Conservation (phyloP, 2,113 vertebrate species). For the Chionomys nivalis region DNA sequence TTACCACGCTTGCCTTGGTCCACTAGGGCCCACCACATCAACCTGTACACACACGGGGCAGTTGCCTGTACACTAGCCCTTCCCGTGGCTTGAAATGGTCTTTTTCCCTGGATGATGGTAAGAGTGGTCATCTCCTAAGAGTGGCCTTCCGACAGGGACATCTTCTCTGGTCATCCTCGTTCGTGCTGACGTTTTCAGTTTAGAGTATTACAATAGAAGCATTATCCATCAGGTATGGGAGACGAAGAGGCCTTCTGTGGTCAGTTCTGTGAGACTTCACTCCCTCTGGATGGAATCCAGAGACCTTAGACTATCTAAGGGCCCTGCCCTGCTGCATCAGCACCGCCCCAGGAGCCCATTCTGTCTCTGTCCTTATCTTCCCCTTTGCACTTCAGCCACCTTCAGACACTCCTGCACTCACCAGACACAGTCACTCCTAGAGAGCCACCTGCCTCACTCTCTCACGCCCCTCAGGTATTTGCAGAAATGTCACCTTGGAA, state of each 20-base stretch:
- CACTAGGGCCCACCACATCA: neutral
- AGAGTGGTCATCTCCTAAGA: neutral
- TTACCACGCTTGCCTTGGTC: neutral
- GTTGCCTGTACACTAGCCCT: neutral
- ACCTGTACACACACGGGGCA: neutral
- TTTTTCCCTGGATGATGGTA: neutral
- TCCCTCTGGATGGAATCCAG: neutral
- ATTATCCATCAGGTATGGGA: neutral
- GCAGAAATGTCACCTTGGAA: too few species aligned
- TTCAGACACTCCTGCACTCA: too few species aligned
- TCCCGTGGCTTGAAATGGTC: neutral
- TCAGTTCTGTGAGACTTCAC: neutral
- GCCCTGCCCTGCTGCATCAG: neutral
- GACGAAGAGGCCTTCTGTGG: neutral
- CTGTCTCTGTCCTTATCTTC: neutral
- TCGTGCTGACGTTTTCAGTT: neutral
- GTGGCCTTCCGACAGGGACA: neutral
- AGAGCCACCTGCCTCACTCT: neutral
- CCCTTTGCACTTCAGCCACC: too few species aligned
- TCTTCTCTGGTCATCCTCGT: neutral
- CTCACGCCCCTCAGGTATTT: neutral
- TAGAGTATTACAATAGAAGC: neutral
- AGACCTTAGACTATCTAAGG: neutral
- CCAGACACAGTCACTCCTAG: neutral
- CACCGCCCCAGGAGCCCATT: too few species aligned